Evolutionary conservation across 1,140 invertebrate species (phyloP).

Genomic region (Cotesia typhae): DNA sequence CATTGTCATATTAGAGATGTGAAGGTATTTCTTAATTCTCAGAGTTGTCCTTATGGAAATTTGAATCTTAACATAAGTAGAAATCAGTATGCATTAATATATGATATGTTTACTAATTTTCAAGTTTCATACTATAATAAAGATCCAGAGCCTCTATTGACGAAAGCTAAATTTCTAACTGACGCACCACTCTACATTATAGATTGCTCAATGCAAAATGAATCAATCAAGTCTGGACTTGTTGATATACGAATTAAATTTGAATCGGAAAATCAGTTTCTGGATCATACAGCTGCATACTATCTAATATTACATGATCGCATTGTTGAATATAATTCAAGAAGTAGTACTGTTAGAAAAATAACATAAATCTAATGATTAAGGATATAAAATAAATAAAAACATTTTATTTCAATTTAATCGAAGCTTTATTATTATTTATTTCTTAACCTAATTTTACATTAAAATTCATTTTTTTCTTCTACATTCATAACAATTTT

Average conservation of each 20-base stretch:
- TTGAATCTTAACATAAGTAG: conserved; percentile 28
- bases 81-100: conserved; percentile 7
- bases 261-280: not conserved
- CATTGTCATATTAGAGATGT: conserved; percentile 36
- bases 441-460: too few species aligned
- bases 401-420: too few species aligned
- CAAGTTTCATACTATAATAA: conserved; percentile 32
- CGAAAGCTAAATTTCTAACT: not conserved
- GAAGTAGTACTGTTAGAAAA: too few species aligned
- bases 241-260: conserved; percentile 1
- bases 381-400: too few species aligned
- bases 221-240: not conserved
- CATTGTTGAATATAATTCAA: not conserved
- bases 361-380: too few species aligned
- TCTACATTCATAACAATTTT: too few species aligned
- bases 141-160: not conserved
- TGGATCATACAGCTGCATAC: not conserved
- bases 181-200: not conserved
- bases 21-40: conserved; percentile 37
- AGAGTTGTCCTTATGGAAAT: conserved; percentile 35
- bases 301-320: conserved; percentile 3
- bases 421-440: too few species aligned
- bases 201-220: conserved; percentile 1
- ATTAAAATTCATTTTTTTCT: too few species aligned
- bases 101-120: conserved; percentile 35